These are phyloP conservation scores for Plebejus melissa DNA, from an alignment of 2,888 invertebrate species.

Conservation along the genomic window DNA sequence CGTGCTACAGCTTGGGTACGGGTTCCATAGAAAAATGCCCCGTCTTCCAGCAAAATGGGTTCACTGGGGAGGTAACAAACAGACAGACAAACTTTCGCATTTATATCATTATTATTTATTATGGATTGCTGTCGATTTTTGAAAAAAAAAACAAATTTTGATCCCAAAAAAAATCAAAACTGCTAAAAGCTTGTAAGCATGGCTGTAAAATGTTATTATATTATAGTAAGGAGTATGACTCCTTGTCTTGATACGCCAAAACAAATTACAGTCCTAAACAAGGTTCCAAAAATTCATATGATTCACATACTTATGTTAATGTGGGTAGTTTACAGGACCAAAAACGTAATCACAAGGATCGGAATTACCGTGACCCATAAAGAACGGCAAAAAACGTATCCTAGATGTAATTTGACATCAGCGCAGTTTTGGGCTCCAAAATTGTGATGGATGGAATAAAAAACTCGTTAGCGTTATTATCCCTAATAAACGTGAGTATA, in stretches of 20 bases:
- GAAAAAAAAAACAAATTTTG: too few species aligned
- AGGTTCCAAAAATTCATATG: conserved; percentile 15
- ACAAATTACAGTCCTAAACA: conserved; percentile 1
- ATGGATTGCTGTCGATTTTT: too few species aligned
- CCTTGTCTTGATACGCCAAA: neutral
- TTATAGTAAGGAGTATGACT: too few species aligned
- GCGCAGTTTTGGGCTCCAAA: conserved; percentile 48
- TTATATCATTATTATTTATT: too few species aligned
- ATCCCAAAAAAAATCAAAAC: too few species aligned
- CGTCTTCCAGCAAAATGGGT: too few species aligned
- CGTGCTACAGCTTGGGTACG: too few species aligned
- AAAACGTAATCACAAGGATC: conserved; percentile 22
- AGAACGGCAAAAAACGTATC: conserved; percentile 40
- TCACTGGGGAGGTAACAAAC: too few species aligned
- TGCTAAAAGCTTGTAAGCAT: too few species aligned
- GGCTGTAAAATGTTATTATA: too few species aligned
- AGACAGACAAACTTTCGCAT: too few species aligned
- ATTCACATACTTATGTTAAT: conserved; percentile 20
- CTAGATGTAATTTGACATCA: conserved; percentile 59
- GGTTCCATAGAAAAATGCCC: too few species aligned
- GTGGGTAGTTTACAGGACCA: conserved; percentile 18
- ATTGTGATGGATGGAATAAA: conserved; percentile 53
- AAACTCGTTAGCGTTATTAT: conserved; percentile 69
- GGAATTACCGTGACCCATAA: conserved; percentile 35
- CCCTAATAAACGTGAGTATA: conserved; percentile 66